These are phyloP conservation scores for Hemiprocne comata DNA, from an alignment of 2,113 vertebrate species.

Conservation along the genomic window DNA sequence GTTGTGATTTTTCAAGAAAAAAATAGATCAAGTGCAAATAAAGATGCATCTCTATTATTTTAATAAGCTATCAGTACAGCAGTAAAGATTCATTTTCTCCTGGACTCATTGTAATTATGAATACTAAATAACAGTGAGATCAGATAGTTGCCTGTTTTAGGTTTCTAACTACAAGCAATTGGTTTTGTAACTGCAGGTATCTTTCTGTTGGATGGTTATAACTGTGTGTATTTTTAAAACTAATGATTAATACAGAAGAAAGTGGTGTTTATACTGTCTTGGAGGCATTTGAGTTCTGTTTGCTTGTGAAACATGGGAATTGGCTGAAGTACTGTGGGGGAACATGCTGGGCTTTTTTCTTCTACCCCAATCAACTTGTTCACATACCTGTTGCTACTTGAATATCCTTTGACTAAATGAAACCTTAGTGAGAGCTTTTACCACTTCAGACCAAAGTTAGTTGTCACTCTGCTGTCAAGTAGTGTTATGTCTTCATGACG, in stretches of 20 bases:
- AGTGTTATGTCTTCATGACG: not conserved
- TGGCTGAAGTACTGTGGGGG: not conserved
- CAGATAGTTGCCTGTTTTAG: not conserved
- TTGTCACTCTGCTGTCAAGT: not conserved
- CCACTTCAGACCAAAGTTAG: not conserved
- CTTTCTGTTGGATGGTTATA: not conserved
- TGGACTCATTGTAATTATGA: not conserved
- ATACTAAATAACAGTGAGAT: not conserved
- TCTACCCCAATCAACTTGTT: not conserved
- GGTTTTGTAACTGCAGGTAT: not conserved
- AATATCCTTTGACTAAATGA: not conserved
- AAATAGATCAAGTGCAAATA: not conserved
- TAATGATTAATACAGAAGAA: not conserved
- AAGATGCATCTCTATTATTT: not conserved
- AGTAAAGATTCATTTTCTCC: not conserved
- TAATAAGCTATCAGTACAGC: not conserved
- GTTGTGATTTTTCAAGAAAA: not conserved
- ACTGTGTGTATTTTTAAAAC: not conserved
- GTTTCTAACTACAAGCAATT: not conserved
- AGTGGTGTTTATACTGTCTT: not conserved
- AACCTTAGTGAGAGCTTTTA: not conserved
- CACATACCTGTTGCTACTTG: not conserved
- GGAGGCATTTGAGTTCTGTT: not conserved
- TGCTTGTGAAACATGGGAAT: not conserved
- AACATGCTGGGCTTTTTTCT: not conserved